Percentiles rank a stretch among this genome's conserved stretches.
Conservation (phyloP, 2,797 vertebrate genomes). For the Phylloscopus collybita region DNA sequence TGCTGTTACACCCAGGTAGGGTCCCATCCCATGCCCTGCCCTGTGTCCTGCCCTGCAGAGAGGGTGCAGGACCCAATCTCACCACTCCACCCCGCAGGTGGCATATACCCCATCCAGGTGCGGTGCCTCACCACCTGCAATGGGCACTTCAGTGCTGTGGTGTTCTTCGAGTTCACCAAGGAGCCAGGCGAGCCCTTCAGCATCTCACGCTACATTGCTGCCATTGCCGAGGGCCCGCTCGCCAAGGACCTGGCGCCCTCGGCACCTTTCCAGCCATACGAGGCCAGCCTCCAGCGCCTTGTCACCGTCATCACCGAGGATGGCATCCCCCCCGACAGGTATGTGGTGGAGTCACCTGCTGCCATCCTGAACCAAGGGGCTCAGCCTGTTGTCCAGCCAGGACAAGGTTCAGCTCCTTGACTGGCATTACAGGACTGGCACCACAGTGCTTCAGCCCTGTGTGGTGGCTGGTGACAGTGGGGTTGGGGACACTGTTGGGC, state of each 20-base stretch:
- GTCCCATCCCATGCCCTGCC: not conserved
- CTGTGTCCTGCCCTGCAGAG: fast-evolving
- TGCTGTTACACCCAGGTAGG: conserved; percentile 83
- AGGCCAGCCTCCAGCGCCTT: conserved; percentile 12
- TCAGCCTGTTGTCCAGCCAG: not conserved
- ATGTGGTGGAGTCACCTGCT: not conserved
- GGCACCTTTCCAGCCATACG: conserved; percentile 75
- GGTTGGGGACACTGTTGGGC: not conserved
- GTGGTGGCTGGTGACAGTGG: fast-evolving
- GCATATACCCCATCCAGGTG: conserved; percentile 76
- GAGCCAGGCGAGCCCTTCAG: conserved; percentile 74
- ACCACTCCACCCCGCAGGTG: conserved; percentile 68
- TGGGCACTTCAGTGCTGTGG: conserved; percentile 78
- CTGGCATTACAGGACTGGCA: too few species aligned
- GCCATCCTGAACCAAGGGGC: not conserved
- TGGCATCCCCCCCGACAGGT: conserved; percentile 79
- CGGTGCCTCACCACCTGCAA: conserved; percentile 72
- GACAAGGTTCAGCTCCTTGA: not conserved
- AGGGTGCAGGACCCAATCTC: not conserved
- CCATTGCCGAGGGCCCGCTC: conserved; percentile 73
- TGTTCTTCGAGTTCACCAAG: conserved; percentile 84
- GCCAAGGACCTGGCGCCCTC: conserved; percentile 81
- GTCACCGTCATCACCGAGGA: conserved; percentile 69
- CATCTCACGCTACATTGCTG: conserved; percentile 84
- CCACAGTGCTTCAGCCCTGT: fast-evolving